Evolutionary conservation across 2,797 vertebrate species (phyloP).

Genomic region (Hozukius guyotensis): DNA sequence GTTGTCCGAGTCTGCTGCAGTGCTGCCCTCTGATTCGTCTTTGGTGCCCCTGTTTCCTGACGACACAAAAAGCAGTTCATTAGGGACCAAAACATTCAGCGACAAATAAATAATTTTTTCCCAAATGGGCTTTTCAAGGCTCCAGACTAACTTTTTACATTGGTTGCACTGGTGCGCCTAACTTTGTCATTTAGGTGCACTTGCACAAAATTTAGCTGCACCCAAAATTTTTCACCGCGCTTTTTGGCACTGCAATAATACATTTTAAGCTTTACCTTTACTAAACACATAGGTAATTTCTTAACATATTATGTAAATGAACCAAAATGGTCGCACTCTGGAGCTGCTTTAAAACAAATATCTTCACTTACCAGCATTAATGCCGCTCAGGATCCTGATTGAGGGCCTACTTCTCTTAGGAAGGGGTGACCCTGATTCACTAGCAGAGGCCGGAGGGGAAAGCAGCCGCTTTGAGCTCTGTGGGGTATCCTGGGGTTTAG

Average conservation of each 20-base stretch:
- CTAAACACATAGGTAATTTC: no score
- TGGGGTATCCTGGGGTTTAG: slow-evolving; percentile 20
- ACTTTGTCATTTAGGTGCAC: no score
- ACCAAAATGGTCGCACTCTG: no score
- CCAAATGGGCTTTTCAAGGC: neutral
- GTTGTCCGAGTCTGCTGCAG: slow-evolving; percentile 48
- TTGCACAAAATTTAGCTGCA: no score
- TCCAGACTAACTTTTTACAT: no score
- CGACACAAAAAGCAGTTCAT: slow-evolving; percentile 2
- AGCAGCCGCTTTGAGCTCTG: slow-evolving; percentile 59
- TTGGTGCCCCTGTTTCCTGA: slow-evolving; percentile 56
- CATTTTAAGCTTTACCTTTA: no score
- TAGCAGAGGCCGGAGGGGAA: slow-evolving; percentile 34
- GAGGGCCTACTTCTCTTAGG: slow-evolving; percentile 63
- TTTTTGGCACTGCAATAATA: no score
- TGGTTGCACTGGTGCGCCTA: no score
- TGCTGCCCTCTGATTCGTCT: slow-evolving; percentile 50
- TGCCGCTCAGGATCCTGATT: slow-evolving; percentile 59
- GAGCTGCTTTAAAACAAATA: neutral
- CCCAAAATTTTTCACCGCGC: no score
- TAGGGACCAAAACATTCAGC: slow-evolving; percentile 1
- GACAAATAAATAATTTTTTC: neutral
- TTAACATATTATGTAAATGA: no score
- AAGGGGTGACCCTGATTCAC: slow-evolving; percentile 49
- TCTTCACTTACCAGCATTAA: slow-evolving; percentile 39